Conservation (phyloP, 2,113 vertebrate species). For the Salvelinus fontinalis region DNA sequence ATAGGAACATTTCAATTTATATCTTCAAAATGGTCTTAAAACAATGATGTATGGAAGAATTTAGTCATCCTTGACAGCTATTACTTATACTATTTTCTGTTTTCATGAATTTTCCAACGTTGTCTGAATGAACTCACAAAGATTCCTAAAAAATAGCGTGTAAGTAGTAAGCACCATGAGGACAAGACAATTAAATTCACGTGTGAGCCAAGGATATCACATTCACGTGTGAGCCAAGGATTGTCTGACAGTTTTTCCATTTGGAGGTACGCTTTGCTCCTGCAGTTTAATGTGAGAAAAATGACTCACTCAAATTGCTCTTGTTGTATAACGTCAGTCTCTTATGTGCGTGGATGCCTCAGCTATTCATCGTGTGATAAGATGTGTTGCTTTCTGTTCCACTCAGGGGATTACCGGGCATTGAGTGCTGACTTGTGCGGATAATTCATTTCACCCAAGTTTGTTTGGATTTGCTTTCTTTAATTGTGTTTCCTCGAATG, state of each 20-base stretch:
- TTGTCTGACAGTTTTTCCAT: slow-evolving; percentile 19
- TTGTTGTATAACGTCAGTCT: slow-evolving; percentile 1
- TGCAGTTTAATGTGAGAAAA: not conserved
- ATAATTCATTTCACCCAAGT: not conserved
- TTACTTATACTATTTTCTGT: not conserved
- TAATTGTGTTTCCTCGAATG: not conserved
- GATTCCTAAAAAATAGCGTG: not conserved
- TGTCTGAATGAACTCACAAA: not conserved
- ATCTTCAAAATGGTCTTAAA: no score
- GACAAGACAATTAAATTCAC: slow-evolving; percentile 23
- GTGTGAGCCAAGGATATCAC: not conserved
- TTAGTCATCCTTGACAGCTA: not conserved
- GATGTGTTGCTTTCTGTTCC: slow-evolving; percentile 1
- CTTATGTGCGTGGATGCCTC: not conserved
- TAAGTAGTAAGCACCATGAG: not conserved
- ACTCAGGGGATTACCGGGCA: not conserved
- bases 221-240: slow-evolving; percentile 3
- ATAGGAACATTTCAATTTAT: no score
- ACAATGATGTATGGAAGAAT: not conserved
- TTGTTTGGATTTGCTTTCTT: not conserved
- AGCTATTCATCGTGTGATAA: not conserved
- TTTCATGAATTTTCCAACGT: not conserved
- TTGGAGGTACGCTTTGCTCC: slow-evolving; percentile 5
- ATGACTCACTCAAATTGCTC: not conserved
- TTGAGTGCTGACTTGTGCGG: not conserved